Evolutionary conservation across 2,113 vertebrate genomes (phyloP).

Genomic region (Echinops telfairi): DNA sequence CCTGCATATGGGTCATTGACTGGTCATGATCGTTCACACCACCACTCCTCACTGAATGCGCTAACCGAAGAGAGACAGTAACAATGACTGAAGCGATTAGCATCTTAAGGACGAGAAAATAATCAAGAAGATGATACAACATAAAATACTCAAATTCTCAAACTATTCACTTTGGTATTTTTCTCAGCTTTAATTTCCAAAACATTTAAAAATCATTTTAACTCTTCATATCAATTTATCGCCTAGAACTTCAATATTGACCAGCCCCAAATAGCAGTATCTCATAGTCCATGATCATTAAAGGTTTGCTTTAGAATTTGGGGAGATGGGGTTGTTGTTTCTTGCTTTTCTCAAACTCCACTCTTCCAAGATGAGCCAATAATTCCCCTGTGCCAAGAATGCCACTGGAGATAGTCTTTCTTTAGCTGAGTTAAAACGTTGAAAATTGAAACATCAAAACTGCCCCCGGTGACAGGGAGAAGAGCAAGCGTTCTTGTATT

Average conservation of each 20-base stretch:
- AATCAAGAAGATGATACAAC: neutral
- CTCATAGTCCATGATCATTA: neutral
- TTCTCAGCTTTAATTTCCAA: slow-evolving; percentile 33
- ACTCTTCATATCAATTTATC: slow-evolving; percentile 29
- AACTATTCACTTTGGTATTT: neutral
- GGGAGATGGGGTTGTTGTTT: neutral
- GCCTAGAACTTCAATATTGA: slow-evolving; percentile 21
- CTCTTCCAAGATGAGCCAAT: slow-evolving; percentile 24
- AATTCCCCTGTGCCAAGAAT: slow-evolving; percentile 29
- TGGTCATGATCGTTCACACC: neutral
- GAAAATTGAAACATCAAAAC: neutral
- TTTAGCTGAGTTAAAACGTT: slow-evolving; percentile 19
- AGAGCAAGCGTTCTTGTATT: neutral
- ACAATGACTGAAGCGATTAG: neutral
- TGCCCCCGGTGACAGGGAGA: neutral
- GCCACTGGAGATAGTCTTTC: neutral
- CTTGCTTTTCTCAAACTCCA: slow-evolving; percentile 48
- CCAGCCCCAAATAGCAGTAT: neutral
- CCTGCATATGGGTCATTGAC: neutral
- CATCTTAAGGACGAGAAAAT: neutral
- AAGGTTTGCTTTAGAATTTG: neutral
- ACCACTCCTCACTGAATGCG: neutral
- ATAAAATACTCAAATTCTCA: neutral
- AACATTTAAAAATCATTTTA: slow-evolving; percentile 30
- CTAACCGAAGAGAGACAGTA: neutral